Base-by-base conservation (phyloP, 64 coral and sea anemone genomes). In the Stichodactyla mertensii region DNA sequence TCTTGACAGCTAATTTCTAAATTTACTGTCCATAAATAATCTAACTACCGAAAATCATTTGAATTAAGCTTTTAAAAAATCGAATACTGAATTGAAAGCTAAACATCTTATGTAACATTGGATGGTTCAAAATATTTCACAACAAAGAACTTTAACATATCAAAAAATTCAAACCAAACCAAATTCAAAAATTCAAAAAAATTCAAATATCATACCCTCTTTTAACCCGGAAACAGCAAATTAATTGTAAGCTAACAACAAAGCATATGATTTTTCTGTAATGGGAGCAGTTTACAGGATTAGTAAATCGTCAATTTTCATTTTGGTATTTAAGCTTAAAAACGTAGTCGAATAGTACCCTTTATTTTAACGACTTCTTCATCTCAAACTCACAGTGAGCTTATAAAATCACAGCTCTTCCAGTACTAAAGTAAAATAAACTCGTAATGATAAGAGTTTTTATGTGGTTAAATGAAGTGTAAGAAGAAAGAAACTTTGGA, bases 161-260 rank as follows among this genome's bases (percentile, higher is more conserved):
- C 24, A 74, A 19, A 26, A 74, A 31, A 10, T 74, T 74, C 4
- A 27, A 74, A 74, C 13, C n/a, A n/a, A n/a, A n/a, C n/a, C n/a
- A n/a, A n/a, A n/a, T n/a, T n/a, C n/a, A n/a, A n/a, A n/a, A n/a
- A n/a, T n/a, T n/a, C n/a, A n/a, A 74, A 19, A 26, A 74, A 31
- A 10, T 74, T 74, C 4, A 27, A 74, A 74, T 2, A 27, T 4
- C 12, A 23, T 27, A 14, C 20, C 27, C 23, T 27, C n/a, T 74
- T 71, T 27, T 74, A 74, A 74, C 69, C 69, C 69, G 69, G 69
- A 74, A 74, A 74, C 16, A 74, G 69, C 11, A 27, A 74, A 31
- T 31, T 13, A 74, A 23, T 31, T 4, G 26, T 31, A 9, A 74
- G 26, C 26, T 36, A 23, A 74, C 23, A 31, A 11, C 10, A 74